Evolutionary conservation across 1,140 invertebrate genomes (phyloP).

Genomic region (Carcinoscorpius rotundicauda): DNA sequence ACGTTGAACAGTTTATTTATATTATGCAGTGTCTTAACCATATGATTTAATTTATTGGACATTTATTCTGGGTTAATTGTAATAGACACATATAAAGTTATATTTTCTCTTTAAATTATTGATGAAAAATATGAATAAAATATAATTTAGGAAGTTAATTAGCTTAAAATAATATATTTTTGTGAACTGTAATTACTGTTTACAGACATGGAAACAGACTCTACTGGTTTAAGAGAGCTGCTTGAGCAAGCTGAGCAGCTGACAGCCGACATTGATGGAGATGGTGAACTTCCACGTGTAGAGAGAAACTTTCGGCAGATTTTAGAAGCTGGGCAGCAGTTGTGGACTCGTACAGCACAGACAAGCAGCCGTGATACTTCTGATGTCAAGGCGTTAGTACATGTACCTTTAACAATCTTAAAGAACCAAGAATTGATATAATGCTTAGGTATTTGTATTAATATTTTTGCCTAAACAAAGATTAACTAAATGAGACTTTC

Average conservation of each 20-base stretch:
- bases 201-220: constrained; percentile 5
- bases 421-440: neutral
- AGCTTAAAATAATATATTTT: too few relatives aligned
- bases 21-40: too few relatives aligned
- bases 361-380: constrained; percentile 47
- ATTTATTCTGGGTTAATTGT: too few relatives aligned
- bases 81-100: too few relatives aligned
- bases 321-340: constrained; percentile 75
- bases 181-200: too few relatives aligned
- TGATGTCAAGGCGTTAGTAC: constrained; percentile 84
- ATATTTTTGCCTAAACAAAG: neutral
- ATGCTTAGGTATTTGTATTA: neutral
- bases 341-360: constrained; percentile 71
- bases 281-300: constrained; percentile 56
- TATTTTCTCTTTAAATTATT: too few relatives aligned
- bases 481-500: too few relatives aligned
- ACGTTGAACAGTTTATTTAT: too few relatives aligned
- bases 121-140: too few relatives aligned
- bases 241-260: constrained; percentile 81
- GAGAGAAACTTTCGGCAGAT: constrained; percentile 83
- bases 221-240: constrained; percentile 57
- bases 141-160: too few relatives aligned
- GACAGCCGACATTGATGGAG: constrained; percentile 72
- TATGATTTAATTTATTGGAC: too few relatives aligned
- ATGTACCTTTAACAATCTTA: neutral